Conservation (phyloP, 2,797 vertebrate species). For the Anableps anableps region DNA sequence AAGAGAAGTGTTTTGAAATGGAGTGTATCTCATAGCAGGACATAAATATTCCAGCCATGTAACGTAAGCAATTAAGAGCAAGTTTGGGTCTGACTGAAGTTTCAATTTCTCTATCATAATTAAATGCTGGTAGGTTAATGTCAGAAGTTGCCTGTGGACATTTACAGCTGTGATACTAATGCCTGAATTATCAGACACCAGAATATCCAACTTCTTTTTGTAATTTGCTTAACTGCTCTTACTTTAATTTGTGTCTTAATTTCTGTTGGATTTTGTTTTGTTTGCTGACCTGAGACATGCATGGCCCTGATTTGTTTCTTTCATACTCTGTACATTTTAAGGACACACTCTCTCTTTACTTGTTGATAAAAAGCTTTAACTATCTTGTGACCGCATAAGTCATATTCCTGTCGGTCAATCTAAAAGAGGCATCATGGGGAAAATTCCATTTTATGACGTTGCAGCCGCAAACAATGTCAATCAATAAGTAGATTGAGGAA, state of each 20-base stretch:
- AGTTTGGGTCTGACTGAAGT: conserved; percentile 24
- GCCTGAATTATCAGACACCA: conserved; percentile 19
- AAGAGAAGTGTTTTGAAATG: neutral
- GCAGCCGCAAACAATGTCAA: neutral
- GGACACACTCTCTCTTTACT: neutral
- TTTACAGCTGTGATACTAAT: conserved; percentile 20
- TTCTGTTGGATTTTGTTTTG: neutral
- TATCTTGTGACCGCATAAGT: neutral
- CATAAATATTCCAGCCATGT: conserved; percentile 31
- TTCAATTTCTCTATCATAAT: conserved; percentile 42
- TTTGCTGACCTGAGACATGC: neutral
- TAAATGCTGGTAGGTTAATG: conserved; percentile 38
- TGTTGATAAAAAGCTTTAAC: neutral
- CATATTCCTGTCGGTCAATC: neutral
- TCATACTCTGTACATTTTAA: neutral
- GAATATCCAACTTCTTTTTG: conserved; percentile 3
- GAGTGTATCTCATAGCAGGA: neutral
- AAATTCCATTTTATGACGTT: neutral
- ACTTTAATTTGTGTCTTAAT: neutral
- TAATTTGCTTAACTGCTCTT: conserved; percentile 13
- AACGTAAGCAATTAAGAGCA: conserved; percentile 21
- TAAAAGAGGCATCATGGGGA: neutral
- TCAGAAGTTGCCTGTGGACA: conserved; percentile 48
- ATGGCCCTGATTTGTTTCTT: neutral
- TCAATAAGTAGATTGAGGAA: too few relatives aligned